phyloP scores from a whole-genome alignment of 1,140 invertebrate genomes.

The Cydia splendana region DNA sequence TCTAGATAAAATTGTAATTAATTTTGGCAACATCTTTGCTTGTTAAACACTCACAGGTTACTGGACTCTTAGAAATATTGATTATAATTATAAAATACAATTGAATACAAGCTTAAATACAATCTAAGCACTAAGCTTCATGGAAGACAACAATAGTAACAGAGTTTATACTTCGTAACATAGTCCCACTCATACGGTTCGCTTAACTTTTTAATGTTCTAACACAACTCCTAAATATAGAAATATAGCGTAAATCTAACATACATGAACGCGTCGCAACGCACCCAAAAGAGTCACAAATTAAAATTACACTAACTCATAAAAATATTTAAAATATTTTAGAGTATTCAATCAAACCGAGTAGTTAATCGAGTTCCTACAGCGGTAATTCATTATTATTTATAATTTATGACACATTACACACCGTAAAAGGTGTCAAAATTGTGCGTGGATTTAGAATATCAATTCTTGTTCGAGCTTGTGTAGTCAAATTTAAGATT shows the following conservation, averaged over 20 bases:
- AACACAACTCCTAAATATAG: constrained; percentile 37
- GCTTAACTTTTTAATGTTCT: constrained; percentile 46
- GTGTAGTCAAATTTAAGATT: constrained; percentile 13
- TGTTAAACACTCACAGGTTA: not conserved
- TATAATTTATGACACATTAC: constrained; percentile 47
- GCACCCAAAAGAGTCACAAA: constrained; percentile 51
- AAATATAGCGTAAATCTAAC: constrained; percentile 65
- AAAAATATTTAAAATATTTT: constrained; percentile 17
- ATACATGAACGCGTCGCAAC: constrained; percentile 75
- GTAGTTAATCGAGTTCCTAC: not conserved
- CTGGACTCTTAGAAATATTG: constrained; percentile 4
- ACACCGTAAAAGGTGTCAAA: constrained; percentile 38
- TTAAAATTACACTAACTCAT: constrained; percentile 26
- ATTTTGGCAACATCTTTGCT: not conserved
- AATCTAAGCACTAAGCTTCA: constrained; percentile 45
- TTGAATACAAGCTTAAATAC: constrained; percentile 37
- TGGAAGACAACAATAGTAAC: constrained; percentile 67
- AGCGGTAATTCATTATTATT: constrained; percentile 25
- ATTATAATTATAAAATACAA: constrained; percentile 13
- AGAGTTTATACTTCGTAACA: constrained; percentile 52
- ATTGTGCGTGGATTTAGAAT: constrained; percentile 54
- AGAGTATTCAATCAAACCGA: constrained; percentile 13
- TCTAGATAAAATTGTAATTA: not conserved
- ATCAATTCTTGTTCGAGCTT: constrained; percentile 19
- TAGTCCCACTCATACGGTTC: constrained; percentile 34